Conservation (phyloP, 2,797 vertebrate genomes). For the Takifugu rubripes region DNA sequence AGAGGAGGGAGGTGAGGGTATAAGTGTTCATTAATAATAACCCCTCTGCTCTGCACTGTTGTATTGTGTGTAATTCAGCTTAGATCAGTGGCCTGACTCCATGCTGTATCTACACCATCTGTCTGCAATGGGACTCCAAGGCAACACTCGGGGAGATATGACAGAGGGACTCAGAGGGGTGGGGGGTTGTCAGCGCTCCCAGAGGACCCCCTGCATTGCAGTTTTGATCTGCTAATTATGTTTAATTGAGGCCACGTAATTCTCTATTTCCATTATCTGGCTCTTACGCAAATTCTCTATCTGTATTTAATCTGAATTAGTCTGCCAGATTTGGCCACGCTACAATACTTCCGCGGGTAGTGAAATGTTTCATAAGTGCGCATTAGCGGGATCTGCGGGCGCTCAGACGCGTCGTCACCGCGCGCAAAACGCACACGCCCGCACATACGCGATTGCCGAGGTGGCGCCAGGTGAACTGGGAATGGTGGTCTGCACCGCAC, state of each 20-base stretch:
- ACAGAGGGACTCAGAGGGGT: slow-evolving; percentile 13
- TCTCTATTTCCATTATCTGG: slow-evolving; percentile 50
- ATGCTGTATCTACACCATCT: slow-evolving; percentile 63
- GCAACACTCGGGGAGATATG: slow-evolving; percentile 47
- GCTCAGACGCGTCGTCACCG: not conserved
- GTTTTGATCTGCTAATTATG: slow-evolving; percentile 67
- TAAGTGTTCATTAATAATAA: slow-evolving; percentile 43
- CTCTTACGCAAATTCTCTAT: slow-evolving; percentile 36
- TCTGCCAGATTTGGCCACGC: slow-evolving; percentile 5
- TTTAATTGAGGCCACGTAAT: slow-evolving; percentile 65
- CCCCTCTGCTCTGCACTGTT: slow-evolving; percentile 31
- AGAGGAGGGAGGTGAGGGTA: slow-evolving; percentile 24
- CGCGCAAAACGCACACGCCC: not conserved
- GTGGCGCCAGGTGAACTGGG: slow-evolving; percentile 51
- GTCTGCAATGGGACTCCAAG: slow-evolving; percentile 60
- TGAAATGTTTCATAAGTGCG: not conserved
- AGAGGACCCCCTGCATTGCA: slow-evolving; percentile 49
- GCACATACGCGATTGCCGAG: slow-evolving; percentile 21
- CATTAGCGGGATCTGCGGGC: not conserved
- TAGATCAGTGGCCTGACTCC: slow-evolving; percentile 50
- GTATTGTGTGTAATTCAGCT: slow-evolving; percentile 19
- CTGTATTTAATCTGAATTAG: slow-evolving; percentile 23
- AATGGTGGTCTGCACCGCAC: slow-evolving; percentile 33
- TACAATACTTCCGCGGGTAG: not conserved
- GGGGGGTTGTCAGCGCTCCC: slow-evolving; percentile 40